phyloP scores from a whole-genome alignment of 1,140 invertebrate genomes.

The Lepidurus couesii region DNA sequence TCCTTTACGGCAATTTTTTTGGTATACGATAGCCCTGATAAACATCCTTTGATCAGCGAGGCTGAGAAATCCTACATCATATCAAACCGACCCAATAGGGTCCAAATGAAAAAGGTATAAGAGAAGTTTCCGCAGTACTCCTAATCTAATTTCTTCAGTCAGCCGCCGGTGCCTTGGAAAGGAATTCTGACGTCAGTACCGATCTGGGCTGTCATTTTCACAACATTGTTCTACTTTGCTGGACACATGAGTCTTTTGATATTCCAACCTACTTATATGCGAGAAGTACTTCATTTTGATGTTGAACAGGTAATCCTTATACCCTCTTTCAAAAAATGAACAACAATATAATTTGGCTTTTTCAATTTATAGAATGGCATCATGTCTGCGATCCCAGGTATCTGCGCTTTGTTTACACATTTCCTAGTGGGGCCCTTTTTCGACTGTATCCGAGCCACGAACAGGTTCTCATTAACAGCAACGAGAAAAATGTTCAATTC shows the following conservation, averaged over 20 bases:
- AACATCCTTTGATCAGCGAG: background rate
- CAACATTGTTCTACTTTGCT: slow-evolving; percentile 57
- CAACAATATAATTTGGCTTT: background rate
- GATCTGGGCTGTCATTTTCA: slow-evolving; percentile 52
- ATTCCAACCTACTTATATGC: slow-evolving; percentile 54
- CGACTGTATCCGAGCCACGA: slow-evolving; percentile 38
- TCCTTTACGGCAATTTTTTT: slow-evolving; percentile 46
- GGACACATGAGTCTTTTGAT: slow-evolving; percentile 55
- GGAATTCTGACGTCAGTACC: slow-evolving; percentile 51
- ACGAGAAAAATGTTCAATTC: slow-evolving; percentile 41
- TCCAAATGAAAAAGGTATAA: background rate
- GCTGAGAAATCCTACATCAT: background rate
- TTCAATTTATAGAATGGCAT: slow-evolving; percentile 49
- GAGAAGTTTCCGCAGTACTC: background rate
- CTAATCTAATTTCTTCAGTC: background rate
- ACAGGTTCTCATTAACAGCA: slow-evolving; percentile 36
- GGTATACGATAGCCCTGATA: slow-evolving; percentile 43
- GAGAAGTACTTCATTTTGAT: slow-evolving; percentile 52
- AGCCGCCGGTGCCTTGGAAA: slow-evolving; percentile 46
- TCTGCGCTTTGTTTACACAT: slow-evolving; percentile 42
- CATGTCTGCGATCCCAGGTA: slow-evolving; percentile 53
- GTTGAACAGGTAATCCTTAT: slow-evolving; percentile 48
- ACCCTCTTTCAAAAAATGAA: background rate
- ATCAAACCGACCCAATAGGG: background rate
- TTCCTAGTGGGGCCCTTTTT: slow-evolving; percentile 38